These are phyloP conservation scores for Drosophila neonasuta DNA, from an alignment of 2,888 invertebrate species.

Conservation along the genomic window DNA sequence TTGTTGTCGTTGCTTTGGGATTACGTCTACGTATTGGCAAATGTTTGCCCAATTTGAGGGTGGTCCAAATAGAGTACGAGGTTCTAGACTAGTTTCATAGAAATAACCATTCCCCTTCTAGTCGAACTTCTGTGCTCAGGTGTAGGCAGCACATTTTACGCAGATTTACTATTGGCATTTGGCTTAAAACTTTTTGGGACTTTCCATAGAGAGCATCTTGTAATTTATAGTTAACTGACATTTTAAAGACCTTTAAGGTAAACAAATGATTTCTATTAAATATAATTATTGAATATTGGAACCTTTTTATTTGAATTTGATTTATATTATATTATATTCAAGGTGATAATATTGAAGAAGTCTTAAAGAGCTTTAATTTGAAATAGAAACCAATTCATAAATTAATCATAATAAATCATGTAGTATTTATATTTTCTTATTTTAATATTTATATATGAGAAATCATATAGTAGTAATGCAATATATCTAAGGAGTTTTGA, in stretches of 20 bases:
- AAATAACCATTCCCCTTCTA: conserved; percentile 8
- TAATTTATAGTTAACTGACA: conserved; percentile 20
- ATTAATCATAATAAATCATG: no score
- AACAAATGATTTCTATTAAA: no score
- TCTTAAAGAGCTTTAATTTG: no score
- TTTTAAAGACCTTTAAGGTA: background rate
- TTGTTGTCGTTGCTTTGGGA: conserved; percentile 46
- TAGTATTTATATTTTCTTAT: no score
- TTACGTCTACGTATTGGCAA: conserved; percentile 34
- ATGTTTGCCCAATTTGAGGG: conserved; percentile 25
- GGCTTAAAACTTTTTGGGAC: conserved; percentile 1
- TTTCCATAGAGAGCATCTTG: conserved; percentile 1
- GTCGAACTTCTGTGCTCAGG: conserved; percentile 23
- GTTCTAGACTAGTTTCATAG: background rate
- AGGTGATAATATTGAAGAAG: no score
- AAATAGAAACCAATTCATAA: no score
- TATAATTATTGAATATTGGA: no score
- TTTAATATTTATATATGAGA: no score
- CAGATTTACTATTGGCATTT: conserved; percentile 31
- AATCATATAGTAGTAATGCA: no score
- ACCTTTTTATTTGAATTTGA: no score
- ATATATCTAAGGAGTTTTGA: no score
- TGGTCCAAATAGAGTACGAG: conserved; percentile 1
- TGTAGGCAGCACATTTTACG: conserved; percentile 26
- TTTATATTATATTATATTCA: no score